phyloP scores from a whole-genome alignment of 2,113 vertebrate species.

The Microcebus murinus region DNA sequence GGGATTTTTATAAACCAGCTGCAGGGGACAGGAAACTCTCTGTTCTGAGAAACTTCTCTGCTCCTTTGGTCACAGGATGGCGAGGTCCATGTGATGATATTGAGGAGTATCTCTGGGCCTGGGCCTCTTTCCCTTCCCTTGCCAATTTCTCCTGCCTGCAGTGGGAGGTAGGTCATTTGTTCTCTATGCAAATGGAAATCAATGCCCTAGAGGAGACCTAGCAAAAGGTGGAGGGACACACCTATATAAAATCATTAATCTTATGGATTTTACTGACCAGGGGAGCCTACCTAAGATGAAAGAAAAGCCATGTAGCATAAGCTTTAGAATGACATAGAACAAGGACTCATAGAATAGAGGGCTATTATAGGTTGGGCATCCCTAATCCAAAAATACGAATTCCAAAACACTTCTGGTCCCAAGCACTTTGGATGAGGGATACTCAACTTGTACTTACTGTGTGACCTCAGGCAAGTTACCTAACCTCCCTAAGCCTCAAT shows the following conservation, averaged over 20 bases:
- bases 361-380: not conserved
- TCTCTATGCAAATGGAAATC: conserved; percentile 10
- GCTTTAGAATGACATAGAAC: not conserved
- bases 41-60: not conserved
- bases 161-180: not conserved
- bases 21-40: not conserved
- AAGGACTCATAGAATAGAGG: not conserved
- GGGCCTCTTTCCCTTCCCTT: not conserved
- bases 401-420: not conserved
- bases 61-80: not conserved
- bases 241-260: not conserved
- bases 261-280: not conserved
- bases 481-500: not conserved
- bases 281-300: not conserved
- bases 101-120: not conserved
- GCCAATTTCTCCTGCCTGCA: not conserved
- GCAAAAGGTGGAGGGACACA: not conserved
- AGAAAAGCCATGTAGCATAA: not conserved
- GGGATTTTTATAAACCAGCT: not conserved
- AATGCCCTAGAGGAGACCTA: not conserved
- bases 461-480: conserved; percentile 8
- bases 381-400: not conserved
- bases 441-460: not conserved
- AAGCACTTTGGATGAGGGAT: not conserved
- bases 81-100: not conserved